Conservation (phyloP, 1,140 invertebrate genomes). For the Neodiprion lecontei region DNA sequence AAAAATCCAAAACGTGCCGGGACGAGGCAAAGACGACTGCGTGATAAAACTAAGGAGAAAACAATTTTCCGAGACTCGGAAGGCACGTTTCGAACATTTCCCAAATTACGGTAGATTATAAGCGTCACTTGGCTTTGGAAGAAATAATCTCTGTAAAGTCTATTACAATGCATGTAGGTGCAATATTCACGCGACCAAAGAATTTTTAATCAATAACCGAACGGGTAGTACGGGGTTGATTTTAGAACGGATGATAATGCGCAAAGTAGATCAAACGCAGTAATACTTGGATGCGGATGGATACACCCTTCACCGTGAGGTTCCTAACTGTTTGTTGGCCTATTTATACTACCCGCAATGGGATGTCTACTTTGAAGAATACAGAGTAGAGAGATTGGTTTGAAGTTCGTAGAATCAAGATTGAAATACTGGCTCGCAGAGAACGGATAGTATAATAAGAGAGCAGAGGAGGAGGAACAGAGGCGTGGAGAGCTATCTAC, state of each 20-base stretch:
- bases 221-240: neutral
- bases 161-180: neutral
- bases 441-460: too few species aligned
- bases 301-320: neutral
- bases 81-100: constrained; percentile 1
- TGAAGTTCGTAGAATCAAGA: neutral
- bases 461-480: too few species aligned
- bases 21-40: neutral
- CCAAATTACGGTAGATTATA: neutral
- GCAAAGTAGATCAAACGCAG: neutral
- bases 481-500: too few species aligned
- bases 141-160: neutral
- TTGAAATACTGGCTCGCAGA: neutral
- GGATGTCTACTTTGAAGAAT: neutral
- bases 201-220: neutral
- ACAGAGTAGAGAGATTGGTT: neutral
- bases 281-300: neutral
- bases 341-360: neutral
- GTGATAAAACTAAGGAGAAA: neutral
- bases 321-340: neutral
- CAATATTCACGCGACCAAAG: neutral
- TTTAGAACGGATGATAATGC: neutral
- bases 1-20: neutral
- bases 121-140: neutral
- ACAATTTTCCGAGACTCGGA: neutral